Conservation (phyloP, 1,140 invertebrate species). For the Drosophila malerkotliana region DNA sequence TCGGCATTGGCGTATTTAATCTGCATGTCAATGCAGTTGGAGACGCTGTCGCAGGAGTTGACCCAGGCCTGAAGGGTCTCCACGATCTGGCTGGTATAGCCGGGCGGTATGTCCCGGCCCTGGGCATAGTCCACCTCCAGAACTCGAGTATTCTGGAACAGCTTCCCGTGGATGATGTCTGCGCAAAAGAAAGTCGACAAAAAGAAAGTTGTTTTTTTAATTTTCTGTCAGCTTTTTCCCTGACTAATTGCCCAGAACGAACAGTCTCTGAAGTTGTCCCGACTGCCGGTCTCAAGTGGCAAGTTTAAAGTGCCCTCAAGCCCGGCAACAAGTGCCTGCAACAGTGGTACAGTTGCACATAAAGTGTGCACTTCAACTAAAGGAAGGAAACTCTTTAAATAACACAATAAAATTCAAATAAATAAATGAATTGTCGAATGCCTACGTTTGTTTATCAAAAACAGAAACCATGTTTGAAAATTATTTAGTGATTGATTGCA, state of each 20-base stretch:
- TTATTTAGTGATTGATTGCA: neutral
- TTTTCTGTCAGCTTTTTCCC: slow-evolving; percentile 16
- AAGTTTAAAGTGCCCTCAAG: slow-evolving; percentile 27
- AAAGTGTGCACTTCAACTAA: neutral
- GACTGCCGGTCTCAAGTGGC: slow-evolving; percentile 30
- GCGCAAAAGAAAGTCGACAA: slow-evolving; percentile 8
- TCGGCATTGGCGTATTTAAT: slow-evolving; percentile 93
- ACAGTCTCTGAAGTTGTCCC: slow-evolving; percentile 26
- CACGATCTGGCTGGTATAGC: slow-evolving; percentile 91
- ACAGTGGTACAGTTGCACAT: neutral
- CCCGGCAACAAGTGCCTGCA: slow-evolving; percentile 25
- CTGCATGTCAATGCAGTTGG: slow-evolving; percentile 95
- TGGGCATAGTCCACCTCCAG: slow-evolving; percentile 97
- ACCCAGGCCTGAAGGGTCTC: slow-evolving; percentile 95
- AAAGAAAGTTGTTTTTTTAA: slow-evolving; percentile 12
- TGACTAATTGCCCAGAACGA: slow-evolving; percentile 48
- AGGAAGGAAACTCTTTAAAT: neutral
- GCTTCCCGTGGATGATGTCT: slow-evolving; percentile 98
- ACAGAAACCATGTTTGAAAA: neutral
- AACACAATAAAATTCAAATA: neutral
- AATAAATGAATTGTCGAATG: neutral
- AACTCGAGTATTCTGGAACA: slow-evolving; percentile 97
- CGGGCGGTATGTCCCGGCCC: slow-evolving; percentile 94
- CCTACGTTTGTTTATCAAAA: too few relatives aligned
- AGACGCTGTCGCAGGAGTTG: slow-evolving; percentile 94